Evolutionary conservation across 1,140 invertebrate species (phyloP), one percentile per base, ranked within the genome.

Genomic region (Euura lappo): DNA sequence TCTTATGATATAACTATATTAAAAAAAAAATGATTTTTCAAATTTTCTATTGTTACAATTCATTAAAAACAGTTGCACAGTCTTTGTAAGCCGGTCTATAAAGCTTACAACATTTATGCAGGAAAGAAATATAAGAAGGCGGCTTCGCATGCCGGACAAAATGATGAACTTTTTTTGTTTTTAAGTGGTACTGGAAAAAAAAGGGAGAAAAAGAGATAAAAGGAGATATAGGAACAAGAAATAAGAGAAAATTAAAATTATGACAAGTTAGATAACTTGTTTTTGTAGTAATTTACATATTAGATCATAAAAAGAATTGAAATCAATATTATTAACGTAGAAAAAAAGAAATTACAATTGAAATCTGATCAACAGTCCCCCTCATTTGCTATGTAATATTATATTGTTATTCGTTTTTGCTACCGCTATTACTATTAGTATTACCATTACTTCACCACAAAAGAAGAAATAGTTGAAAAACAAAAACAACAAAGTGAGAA

Each of bases 381-480:
- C 28, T 28, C 28, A 60, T 60, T 60, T 5, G 13, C 10, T 60
- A n/a, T 60, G 51, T 60, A 60, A 60, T 60, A 60, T 60, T 51
- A 51, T 51, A 11, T 11, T 8, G 10, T 11, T 28, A 28, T 28
- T 60, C 13, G 51, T 60, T n/a, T 60, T n/a, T 60, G 13, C 51
- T 60, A 60, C 51, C 51, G 13, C 51, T 60, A 60, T 60, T 60
- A 8, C 51, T 60, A 60, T 60, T 60, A 60, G 51, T 60, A 60
- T 60, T 60, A 60, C 51, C 51, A 60, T 60, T 60, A n/a, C 51
- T n/a, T 11, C 51, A 60, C 51, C 6, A 60, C 51, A 60, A 60
- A 60, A 60, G 13, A 60, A 60, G 1, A 60, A 60, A 60, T 3
- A 6, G 13, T 11, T 11, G 13, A n/a, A 60, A 60, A 60, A 60